Evolutionary conservation across 64 coral and sea anemone species (phyloP), one percentile per base, ranked within the genome.

Genomic region (Montipora capricornis): DNA sequence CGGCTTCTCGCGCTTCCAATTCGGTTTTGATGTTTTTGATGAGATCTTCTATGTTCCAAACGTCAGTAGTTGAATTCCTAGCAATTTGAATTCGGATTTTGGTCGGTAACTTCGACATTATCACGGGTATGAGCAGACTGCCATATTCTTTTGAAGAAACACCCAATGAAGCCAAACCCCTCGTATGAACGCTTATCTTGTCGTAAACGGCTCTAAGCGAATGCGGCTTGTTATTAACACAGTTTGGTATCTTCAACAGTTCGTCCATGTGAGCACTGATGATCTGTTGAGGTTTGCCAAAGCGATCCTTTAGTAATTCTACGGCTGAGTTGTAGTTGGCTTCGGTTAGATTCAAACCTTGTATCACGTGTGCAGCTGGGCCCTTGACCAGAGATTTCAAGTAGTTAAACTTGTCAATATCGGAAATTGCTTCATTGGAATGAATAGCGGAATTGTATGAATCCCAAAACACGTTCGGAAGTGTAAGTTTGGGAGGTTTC

Each of bases 31-130:
- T 90, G 8, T 20, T 47, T 48, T 90, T 17, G 0, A 90, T 45
- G n/a, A 90, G 20, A 14, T 59, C 53, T 47, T 90, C 53, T 15
- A 67, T 90, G 46, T 90, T 79, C 88, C 88, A 90, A 79, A 90
- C 50, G 11, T 78, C 75, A 0, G 64, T 19, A 9, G 20, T 79
- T 5, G 8, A 47, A 9, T 62, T 77, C 8, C 87, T 77, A 45
- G 73, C 73, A 4, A 78, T 77, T 89, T 61, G 2, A 88, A 75
- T 14, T 9, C 69, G 48, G 52, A 88, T 29, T 19, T 53, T 50
- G 37, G 50, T 71, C 11, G 86, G 70, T 5, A 88, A 17, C 53
- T 75, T 88, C 17, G 86, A 88, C 68, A 88, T 88, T 75, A 75
- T 19, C 13, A 88, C 14, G 6, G 47, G 86, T 6, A 50, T 88